These are phyloP conservation scores for Athetis lepigone DNA, from an alignment of 2,888 invertebrate genomes.

Conservation along the genomic window DNA sequence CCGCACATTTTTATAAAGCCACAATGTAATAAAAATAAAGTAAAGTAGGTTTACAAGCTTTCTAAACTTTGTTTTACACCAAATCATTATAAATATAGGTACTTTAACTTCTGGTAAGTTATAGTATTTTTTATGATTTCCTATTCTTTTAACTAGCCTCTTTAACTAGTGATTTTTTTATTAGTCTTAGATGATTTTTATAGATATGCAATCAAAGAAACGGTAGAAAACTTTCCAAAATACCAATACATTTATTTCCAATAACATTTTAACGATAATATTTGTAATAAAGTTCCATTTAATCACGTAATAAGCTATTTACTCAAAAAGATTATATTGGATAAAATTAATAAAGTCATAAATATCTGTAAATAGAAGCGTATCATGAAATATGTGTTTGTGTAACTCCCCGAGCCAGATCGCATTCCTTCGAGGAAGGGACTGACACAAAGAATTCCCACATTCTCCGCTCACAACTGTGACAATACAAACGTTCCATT, in stretches of 20 bases:
- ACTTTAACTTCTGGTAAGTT: too few species aligned
- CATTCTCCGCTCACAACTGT: slow-evolving; percentile 47
- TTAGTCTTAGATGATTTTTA: neutral
- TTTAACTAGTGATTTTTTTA: too few species aligned
- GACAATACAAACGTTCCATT: slow-evolving; percentile 39
- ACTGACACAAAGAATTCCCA: slow-evolving; percentile 38
- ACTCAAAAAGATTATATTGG: neutral
- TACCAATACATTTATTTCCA: too few species aligned
- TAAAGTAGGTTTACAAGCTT: slow-evolving; percentile 16
- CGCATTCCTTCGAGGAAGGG: slow-evolving; percentile 28
- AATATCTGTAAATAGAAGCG: slow-evolving; percentile 20
- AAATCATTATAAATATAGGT: too few species aligned
- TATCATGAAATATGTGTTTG: slow-evolving; percentile 34
- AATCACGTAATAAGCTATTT: neutral
- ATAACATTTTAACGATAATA: too few species aligned
- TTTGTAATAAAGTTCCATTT: neutral
- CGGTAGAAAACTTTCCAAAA: neutral
- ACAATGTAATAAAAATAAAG: slow-evolving; percentile 10
- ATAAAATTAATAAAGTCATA: neutral
- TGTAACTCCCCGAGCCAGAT: slow-evolving; percentile 24
- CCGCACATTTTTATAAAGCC: slow-evolving; percentile 16
- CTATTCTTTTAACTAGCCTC: too few species aligned
- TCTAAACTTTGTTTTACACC: slow-evolving; percentile 11
- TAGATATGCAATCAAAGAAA: neutral
- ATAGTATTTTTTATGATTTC: too few species aligned